Percentiles rank a stretch among this genome's conserved stretches.
Evolutionary conservation across 2,113 vertebrate species (phyloP).

Genomic region (Strix uralensis): DNA sequence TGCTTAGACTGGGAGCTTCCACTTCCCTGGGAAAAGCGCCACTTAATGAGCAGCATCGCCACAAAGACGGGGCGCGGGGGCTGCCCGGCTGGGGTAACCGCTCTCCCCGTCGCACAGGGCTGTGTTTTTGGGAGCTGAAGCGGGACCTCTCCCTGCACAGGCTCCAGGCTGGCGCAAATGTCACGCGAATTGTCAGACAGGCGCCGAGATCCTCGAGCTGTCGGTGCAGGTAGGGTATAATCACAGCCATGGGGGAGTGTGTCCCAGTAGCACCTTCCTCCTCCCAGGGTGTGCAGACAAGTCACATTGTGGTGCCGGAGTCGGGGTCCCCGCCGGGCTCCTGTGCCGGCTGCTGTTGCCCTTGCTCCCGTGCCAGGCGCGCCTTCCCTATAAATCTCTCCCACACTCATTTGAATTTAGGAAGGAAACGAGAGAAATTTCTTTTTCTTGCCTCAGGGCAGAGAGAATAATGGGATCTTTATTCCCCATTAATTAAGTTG

Average conservation of each 20-base stretch:
- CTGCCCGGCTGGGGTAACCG: not conserved
- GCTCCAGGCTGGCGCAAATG: not conserved
- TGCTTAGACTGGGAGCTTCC: not conserved
- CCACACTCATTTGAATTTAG: not conserved
- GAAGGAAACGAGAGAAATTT: conserved; percentile 47
- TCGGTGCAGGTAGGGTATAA: not conserved
- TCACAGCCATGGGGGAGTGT: not conserved
- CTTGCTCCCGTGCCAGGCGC: not conserved
- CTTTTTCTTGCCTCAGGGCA: conserved; percentile 30
- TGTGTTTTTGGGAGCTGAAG: fast-evolving
- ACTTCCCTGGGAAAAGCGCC: not conserved
- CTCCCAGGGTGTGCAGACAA: fast-evolving
- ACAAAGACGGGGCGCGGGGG: fast-evolving
- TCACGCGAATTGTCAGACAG: fast-evolving
- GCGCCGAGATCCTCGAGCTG: fast-evolving
- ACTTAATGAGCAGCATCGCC: fast-evolving
- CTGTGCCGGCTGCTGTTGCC: not conserved
- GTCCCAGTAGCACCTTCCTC: not conserved
- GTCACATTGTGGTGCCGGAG: fast-evolving
- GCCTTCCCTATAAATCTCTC: not conserved
- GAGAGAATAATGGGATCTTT: conserved; percentile 50
- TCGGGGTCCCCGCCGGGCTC: fast-evolving
- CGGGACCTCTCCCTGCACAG: fast-evolving
- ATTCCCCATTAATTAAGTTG: conserved; percentile 39
- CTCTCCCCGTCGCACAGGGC: fast-evolving